A percentile compares a stretch with the other conserved stretches of the same genome.
Evolutionary conservation across 53 echinoderm and acorn worm species (phyloP).

Genomic region (Temnopleurus reevesii): DNA sequence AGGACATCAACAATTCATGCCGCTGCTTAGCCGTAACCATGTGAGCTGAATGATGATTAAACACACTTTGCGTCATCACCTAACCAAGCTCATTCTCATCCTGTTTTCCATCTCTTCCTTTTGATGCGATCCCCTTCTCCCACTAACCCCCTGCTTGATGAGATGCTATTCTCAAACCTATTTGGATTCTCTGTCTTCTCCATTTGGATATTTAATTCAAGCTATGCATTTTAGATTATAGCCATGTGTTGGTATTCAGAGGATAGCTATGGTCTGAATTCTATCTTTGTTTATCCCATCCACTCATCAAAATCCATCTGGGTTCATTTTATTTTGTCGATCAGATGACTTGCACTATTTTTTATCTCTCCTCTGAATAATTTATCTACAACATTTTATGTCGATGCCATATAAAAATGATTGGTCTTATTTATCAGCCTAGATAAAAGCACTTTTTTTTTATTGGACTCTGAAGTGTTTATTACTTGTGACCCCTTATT

Average conservation of each 20-base stretch:
- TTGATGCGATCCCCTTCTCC: not conserved
- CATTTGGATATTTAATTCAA: conserved; percentile 30
- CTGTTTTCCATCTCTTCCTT: not conserved
- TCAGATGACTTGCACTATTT: not conserved
- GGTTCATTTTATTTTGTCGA: not conserved
- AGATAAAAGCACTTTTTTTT: not conserved
- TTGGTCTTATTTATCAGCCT: not conserved
- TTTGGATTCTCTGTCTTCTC: not conserved
- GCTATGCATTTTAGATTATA: conserved; percentile 27
- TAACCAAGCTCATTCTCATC: not conserved
- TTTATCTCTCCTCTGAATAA: not conserved
- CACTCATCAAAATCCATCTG: not conserved
- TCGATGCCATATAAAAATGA: no score
- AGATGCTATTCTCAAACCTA: not conserved
- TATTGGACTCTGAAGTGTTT: no score
- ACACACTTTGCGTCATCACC: not conserved
- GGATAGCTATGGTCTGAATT: not conserved
- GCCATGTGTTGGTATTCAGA: not conserved
- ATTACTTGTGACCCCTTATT: no score
- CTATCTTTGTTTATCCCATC: no score
- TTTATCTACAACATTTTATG: not conserved
- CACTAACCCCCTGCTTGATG: not conserved
- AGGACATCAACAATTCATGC: conserved; percentile 51
- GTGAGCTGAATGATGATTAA: conserved; percentile 18
- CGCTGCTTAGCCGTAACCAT: not conserved